Conservation (phyloP, 2,113 vertebrate genomes). For the Irena cyanogastra region DNA sequence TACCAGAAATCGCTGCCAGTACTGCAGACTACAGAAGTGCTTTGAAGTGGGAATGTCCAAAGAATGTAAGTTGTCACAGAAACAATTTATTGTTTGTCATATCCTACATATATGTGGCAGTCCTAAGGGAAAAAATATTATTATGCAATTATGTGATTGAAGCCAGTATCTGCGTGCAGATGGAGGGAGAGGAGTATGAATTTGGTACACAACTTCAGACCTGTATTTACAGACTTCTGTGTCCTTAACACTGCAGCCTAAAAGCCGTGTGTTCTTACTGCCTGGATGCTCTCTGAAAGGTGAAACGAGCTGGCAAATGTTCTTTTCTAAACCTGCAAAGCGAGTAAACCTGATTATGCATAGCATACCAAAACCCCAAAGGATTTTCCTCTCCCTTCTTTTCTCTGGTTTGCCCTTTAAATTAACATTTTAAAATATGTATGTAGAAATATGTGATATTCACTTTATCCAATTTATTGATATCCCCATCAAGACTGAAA, state of each 20-base stretch:
- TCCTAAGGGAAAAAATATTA: background rate
- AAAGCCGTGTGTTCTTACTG: background rate
- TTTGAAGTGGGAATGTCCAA: constrained; percentile 96
- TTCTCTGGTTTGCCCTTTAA: background rate
- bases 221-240: background rate
- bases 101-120: background rate
- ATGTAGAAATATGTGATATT: background rate
- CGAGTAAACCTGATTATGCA: background rate
- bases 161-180: background rate
- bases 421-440: background rate
- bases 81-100: constrained; percentile 7
- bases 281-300: background rate
- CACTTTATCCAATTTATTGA: background rate
- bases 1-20: constrained; percentile 95
- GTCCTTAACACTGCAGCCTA: background rate
- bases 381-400: background rate
- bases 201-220: background rate
- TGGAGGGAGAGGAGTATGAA: background rate
- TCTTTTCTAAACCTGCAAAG: background rate
- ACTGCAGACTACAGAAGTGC: constrained; percentile 93
- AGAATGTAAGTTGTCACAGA: constrained; percentile 85
- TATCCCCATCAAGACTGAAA: background rate
- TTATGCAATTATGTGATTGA: background rate
- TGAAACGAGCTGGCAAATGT: background rate
- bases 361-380: background rate